Base-by-base conservation (phyloP, 2,113 vertebrate genomes). In the Paramisgurnus dabryanus region DNA sequence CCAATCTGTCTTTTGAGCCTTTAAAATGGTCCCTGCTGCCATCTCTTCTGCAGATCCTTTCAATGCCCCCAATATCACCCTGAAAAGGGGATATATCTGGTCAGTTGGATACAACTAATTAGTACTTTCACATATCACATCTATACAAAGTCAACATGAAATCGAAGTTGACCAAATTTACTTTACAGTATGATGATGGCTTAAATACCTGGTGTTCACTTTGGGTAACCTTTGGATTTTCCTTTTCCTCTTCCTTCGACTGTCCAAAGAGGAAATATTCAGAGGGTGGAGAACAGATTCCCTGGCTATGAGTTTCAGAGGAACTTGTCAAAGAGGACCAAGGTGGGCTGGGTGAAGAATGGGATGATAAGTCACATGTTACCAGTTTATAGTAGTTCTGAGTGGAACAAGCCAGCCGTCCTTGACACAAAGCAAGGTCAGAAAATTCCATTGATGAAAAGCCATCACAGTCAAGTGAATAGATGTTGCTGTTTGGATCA, bases 371-470 rank as follows among this genome's bases (percentile, higher is more conserved):
- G 89, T 99, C 97, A 85, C 96, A 98, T 0, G 95, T 96, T 86
- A 99, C 98, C 63, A 99, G 92, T 84, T 97, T 98, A 75, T 99
- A 99, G 86, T 99, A 99, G 90, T 97, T 99, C 88, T 97, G 96
- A 65, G 96, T 96, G 87, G 97, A 94, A 84, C 93, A 94, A 55
- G 94, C 91, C 0, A 98, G 91, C 10, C 93, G 90, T 27, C 93
- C 93, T 86, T 95, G 96, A 90, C 95, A 96, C 47, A 94, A 93
- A 1, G 94, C 93, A 79, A 97, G 91, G 83, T 98, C 96, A 84
- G 91, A 91, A 77, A 61, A 93, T 90, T 0, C 95, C 89, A 88
- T 89, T 84, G 91, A 91, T 43, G 89, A 87, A 1, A 94, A 47
- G 85, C 91, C 91, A 13, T 95, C 93, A 68, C 85, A 73, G 86